Conservation (phyloP, 2,888 invertebrate genomes). For the Sarcophaga variegata region DNA sequence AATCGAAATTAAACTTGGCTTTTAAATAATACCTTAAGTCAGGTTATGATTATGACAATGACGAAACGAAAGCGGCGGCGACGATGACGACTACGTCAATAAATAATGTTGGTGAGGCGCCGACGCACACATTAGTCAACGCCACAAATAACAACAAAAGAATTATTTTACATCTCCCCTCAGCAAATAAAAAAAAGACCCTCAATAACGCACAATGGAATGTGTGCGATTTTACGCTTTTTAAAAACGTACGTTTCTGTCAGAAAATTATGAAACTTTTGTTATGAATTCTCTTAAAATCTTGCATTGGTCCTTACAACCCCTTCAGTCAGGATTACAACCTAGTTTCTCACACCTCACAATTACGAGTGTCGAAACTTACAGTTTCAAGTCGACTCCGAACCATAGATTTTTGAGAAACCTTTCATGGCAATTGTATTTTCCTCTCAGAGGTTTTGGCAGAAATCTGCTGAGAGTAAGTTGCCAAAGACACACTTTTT, state of each 20-base stretch:
- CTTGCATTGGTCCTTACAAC: no score
- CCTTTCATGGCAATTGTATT: no score
- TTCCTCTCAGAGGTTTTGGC: no score
- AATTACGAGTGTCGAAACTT: no score
- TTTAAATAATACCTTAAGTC: constrained; percentile 57
- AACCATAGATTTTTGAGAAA: no score
- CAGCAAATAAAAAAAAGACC: background rate
- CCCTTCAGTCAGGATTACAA: no score
- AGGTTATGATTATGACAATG: constrained; percentile 65
- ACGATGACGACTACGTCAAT: background rate
- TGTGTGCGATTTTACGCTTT: background rate
- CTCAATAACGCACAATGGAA: constrained; percentile 30
- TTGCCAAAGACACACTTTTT: no score
- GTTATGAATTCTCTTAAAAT: no score
- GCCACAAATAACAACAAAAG: constrained; percentile 54
- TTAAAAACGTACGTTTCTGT: background rate
- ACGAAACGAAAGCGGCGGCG: background rate
- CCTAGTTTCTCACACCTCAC: no score
- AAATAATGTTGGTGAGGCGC: constrained; percentile 49
- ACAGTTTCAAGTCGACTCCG: no score
- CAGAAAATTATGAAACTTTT: no score
- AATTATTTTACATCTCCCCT: background rate
- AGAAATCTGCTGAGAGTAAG: no score
- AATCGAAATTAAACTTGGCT: constrained; percentile 46
- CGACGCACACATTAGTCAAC: constrained; percentile 45